phyloP scores from a whole-genome alignment of 1,140 invertebrate species.

The Apis cerana region DNA sequence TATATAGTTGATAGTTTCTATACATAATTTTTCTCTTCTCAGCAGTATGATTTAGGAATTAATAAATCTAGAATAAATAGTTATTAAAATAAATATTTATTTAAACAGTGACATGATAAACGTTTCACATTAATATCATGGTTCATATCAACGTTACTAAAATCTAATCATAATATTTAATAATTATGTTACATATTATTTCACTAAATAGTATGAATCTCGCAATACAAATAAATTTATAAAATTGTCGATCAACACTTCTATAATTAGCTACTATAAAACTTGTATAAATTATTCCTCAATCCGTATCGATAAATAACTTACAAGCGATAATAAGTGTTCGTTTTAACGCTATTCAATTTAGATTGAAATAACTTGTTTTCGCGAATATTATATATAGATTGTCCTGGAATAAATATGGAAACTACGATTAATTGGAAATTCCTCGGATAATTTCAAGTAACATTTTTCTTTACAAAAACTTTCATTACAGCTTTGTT shows the following conservation, averaged over 20 bases:
- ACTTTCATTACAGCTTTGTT: too few relatives aligned
- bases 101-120: background rate
- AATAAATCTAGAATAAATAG: background rate
- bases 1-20: background rate
- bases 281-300: slow-evolving; percentile 11
- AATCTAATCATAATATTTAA: background rate
- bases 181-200: background rate
- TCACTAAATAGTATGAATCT: background rate
- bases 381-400: too few relatives aligned
- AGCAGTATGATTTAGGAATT: background rate
- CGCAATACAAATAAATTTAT: background rate
- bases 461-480: too few relatives aligned
- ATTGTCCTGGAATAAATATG: too few relatives aligned
- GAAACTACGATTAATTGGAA: too few relatives aligned
- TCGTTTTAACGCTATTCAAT: background rate
- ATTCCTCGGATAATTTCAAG: too few relatives aligned
- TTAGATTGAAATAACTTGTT: background rate
- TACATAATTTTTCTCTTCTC: background rate
- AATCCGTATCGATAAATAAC: slow-evolving; percentile 15
- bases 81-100: background rate
- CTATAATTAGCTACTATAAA: background rate
- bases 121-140: too few relatives aligned
- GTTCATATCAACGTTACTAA: background rate
- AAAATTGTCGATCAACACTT: background rate
- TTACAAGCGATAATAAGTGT: slow-evolving; percentile 9